A percentile compares a stretch with the other conserved stretches of the same genome.
Conservation (phyloP, 2,113 vertebrate species). For the Myanophis thanlyinensis region DNA sequence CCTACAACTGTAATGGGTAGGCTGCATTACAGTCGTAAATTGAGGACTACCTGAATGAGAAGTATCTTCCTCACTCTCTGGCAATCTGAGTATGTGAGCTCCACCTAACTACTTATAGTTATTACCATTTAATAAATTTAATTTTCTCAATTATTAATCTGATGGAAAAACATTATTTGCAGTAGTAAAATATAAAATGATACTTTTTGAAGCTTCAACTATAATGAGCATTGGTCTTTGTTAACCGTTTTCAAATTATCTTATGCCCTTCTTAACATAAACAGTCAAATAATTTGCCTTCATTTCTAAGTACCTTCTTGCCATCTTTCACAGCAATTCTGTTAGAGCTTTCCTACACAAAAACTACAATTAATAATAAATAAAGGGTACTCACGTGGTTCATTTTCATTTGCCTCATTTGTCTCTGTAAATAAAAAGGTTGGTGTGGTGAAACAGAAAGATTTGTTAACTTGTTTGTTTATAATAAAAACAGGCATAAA, state of each 20-base stretch:
- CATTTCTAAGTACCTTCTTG: not conserved
- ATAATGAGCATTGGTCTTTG: not conserved
- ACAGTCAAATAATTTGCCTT: not conserved
- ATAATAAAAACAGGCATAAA: conserved; percentile 12
- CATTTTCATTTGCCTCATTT: conserved; percentile 9
- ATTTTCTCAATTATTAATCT: not conserved
- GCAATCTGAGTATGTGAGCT: not conserved
- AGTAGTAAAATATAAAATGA: not conserved
- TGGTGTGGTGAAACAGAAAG: not conserved
- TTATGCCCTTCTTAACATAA: not conserved
- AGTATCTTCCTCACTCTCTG: not conserved
- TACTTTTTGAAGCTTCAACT: not conserved
- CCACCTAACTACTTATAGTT: not conserved
- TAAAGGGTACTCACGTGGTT: conserved; percentile 26
- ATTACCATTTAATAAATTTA: not conserved
- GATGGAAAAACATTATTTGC: not conserved
- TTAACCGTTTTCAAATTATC: fast-evolving
- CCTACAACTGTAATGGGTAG: not conserved
- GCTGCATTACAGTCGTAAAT: not conserved
- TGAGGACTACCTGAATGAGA: not conserved
- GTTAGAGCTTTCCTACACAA: not conserved
- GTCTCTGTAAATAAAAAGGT: conserved; percentile 23
- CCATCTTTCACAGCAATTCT: not conserved
- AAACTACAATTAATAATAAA: not conserved
- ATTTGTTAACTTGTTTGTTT: not conserved